Percentiles rank a stretch among this genome's conserved stretches.
These are phyloP conservation scores for Catocala nupta DNA, from an alignment of 2,888 invertebrate species.

Conservation along the genomic window DNA sequence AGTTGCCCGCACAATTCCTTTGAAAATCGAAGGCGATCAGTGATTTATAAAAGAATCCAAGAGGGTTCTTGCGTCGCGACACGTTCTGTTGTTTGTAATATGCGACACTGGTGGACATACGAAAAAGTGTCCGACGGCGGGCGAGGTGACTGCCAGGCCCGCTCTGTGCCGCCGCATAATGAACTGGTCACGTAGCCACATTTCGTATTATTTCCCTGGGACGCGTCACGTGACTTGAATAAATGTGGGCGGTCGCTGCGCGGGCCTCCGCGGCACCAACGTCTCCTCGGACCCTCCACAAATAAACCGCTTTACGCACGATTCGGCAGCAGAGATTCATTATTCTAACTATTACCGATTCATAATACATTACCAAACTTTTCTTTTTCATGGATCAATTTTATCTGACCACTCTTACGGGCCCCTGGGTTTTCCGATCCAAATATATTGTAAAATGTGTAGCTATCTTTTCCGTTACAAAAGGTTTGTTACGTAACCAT, in stretches of 20 bases:
- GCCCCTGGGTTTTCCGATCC: conserved; percentile 44
- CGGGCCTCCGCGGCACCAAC: conserved; percentile 68
- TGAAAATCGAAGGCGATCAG: conserved; percentile 28
- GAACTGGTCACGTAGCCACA: conserved; percentile 87
- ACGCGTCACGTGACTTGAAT: conserved; percentile 86
- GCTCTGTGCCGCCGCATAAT: conserved; percentile 81
- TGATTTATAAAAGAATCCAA: conserved; percentile 65
- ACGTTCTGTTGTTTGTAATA: conserved; percentile 71
- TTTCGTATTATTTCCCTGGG: conserved; percentile 88
- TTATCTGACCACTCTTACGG: conserved; percentile 57
- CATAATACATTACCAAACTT: conserved; percentile 69
- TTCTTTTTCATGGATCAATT: conserved; percentile 59
- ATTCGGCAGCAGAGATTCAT: conserved; percentile 84
- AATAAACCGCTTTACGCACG: conserved; percentile 87
- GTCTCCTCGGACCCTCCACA: conserved; percentile 82
- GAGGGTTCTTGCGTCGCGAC: conserved; percentile 59
- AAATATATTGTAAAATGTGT: conserved; percentile 34
- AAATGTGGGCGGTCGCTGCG: conserved; percentile 71
- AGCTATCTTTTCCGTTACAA: conserved; percentile 18
- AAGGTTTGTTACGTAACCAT: background rate
- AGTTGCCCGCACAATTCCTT: conserved; percentile 9
- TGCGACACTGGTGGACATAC: conserved; percentile 57
- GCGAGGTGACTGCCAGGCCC: conserved; percentile 69
- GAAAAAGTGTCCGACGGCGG: conserved; percentile 55
- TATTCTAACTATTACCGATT: conserved; percentile 83